phyloP scores from a whole-genome alignment of 2,888 invertebrate genomes.

The Pimpla rufipes region DNA sequence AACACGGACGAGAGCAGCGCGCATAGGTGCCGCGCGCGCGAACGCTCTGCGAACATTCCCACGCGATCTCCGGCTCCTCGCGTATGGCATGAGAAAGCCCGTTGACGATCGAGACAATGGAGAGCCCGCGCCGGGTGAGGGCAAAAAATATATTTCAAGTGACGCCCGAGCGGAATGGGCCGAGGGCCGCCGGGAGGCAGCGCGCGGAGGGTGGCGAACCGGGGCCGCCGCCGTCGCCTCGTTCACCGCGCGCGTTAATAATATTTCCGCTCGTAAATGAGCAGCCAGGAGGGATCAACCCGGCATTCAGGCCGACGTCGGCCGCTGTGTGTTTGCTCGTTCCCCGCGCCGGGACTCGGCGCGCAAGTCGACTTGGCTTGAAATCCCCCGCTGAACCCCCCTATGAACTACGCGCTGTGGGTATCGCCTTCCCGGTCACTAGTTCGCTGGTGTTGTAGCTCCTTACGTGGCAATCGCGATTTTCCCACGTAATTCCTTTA shows the following conservation, averaged over 20 bases:
- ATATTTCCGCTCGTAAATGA: constrained; percentile 83
- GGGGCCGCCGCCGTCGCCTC: constrained; percentile 32
- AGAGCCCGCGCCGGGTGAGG: constrained; percentile 65
- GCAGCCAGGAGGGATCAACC: constrained; percentile 53
- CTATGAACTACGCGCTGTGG: constrained; percentile 8
- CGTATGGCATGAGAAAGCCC: constrained; percentile 79
- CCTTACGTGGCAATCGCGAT: constrained; percentile 31
- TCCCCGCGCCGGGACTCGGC: constrained; percentile 18
- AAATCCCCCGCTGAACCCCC: too few relatives aligned
- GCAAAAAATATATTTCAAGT: constrained; percentile 48
- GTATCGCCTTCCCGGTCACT: constrained; percentile 57
- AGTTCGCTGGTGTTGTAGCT: constrained; percentile 53
- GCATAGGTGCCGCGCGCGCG: not conserved
- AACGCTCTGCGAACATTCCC: constrained; percentile 84
- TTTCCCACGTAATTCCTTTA: constrained; percentile 62
- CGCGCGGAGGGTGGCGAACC: constrained; percentile 52
- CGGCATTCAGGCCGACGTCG: constrained; percentile 37
- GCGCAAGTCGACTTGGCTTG: too few relatives aligned
- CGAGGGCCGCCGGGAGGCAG: constrained; percentile 48
- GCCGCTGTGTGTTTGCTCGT: constrained; percentile 28
- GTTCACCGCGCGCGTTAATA: constrained; percentile 79
- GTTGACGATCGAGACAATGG: constrained; percentile 82
- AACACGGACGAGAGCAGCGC: constrained; percentile 65
- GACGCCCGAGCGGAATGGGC: constrained; percentile 56
- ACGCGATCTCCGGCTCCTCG: constrained; percentile 78